Evolutionary conservation across 2,797 vertebrate genomes (phyloP), one percentile per base, ranked within the genome.

Genomic region (Megalops cyprinoides): DNA sequence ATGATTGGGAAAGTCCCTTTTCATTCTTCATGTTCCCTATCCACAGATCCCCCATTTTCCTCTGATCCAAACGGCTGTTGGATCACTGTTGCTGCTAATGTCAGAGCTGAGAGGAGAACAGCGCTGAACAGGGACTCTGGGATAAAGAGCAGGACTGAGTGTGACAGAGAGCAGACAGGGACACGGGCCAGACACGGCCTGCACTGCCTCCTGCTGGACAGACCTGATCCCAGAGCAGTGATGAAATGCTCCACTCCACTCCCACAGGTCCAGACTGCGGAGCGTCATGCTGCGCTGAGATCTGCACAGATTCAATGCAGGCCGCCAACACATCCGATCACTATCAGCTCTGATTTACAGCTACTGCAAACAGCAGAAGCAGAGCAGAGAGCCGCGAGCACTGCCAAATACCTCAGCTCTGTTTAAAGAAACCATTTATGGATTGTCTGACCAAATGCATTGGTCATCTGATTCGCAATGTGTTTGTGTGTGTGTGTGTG

Each of bases 131-230:
- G 60, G 44, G 58, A 49, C 23, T n/a, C 58, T 14, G 1, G 78
- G n/a, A 44, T n/a, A 34, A 28, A 60, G 67, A 4, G 15, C 18
- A 77, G 53, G 62, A n/a, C 4, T 73, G 37, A 25, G 34, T 4
- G 34, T 6, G 34, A 34, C 76, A 79, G 82, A 48, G 4, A 58
- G 39, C 53, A 34, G 49, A 73, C 4, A 31, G 48, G 60, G 31
- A 75, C 71, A 62, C 55, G 55, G 14, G n/a, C 31, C 0, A 20
- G 15, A 1, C 28, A 28, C 46, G 65, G 75, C 74, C 60, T 53
- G 55, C 73, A 82, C 80, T 84, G 85, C 81, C 80, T 77, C 87
- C 82, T 81, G 62, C 82, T 85, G 88, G 81, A 56, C 46, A 75
- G 74, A n/a, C n/a, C 4, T n/a, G 31, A 39, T 73, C 78, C 6